phyloP scores from a whole-genome alignment of 2,888 invertebrate species.

The Mimas tiliae region DNA sequence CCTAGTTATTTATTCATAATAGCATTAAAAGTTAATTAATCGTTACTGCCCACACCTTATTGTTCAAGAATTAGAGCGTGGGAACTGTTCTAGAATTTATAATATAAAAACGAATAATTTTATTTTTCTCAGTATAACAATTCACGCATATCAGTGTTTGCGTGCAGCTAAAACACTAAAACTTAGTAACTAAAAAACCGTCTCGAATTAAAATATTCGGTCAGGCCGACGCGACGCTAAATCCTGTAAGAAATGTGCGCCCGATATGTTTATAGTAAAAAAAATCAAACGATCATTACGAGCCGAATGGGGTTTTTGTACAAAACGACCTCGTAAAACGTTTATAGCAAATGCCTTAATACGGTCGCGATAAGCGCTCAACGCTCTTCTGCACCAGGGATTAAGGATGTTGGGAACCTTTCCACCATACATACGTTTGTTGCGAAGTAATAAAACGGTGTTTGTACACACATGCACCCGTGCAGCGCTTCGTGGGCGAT shows the following conservation, averaged over 20 bases:
- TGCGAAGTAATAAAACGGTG: conserved; percentile 24
- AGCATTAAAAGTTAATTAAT: not conserved
- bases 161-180: conserved; percentile 6
- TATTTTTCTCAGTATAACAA: conserved; percentile 14
- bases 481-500: conserved; percentile 7
- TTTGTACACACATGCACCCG: conserved; percentile 23
- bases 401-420: conserved; percentile 39
- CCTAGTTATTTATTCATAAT: not conserved
- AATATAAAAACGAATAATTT: conserved; percentile 1
- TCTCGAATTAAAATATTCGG: conserved; percentile 19
- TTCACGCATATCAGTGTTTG: conserved; percentile 17
- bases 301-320: conserved; percentile 44
- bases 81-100: conserved; percentile 16
- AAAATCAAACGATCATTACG: conserved; percentile 47
- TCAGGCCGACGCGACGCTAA: not conserved
- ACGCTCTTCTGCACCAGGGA: conserved; percentile 52
- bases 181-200: conserved; percentile 13
- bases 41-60: conserved; percentile 1
- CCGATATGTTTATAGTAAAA: conserved; percentile 25
- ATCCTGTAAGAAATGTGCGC: conserved; percentile 13
- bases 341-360: conserved; percentile 52
- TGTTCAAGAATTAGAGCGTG: conserved; percentile 21
- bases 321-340: conserved; percentile 56
- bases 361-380: conserved; percentile 52
- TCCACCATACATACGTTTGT: conserved; percentile 14